A percentile compares a stretch with the other conserved stretches of the same genome.
phyloP scores from a whole-genome alignment of 2,888 invertebrate genomes.

The Biston betularia region DNA sequence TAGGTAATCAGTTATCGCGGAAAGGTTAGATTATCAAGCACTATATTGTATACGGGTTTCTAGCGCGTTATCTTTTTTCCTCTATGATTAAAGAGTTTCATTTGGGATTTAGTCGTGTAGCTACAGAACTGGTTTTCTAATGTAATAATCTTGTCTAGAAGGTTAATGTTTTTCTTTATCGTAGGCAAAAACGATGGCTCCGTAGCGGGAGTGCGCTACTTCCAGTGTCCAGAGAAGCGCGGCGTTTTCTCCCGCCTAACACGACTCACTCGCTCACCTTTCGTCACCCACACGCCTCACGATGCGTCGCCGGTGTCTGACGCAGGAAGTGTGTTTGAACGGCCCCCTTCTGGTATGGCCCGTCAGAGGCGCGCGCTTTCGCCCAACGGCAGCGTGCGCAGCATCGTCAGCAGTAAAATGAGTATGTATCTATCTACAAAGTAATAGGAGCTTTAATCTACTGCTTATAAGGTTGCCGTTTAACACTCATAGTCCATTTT shows the following conservation, averaged over 20 bases:
- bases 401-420: slow-evolving; percentile 84
- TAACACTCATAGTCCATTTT: slow-evolving; percentile 16
- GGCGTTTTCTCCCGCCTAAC: slow-evolving; percentile 97
- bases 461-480: background rate
- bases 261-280: slow-evolving; percentile 91
- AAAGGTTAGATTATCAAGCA: slow-evolving; percentile 22
- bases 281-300: slow-evolving; percentile 84
- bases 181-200: slow-evolving; percentile 98
- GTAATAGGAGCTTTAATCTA: background rate
- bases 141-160: background rate
- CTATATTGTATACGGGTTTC: slow-evolving; percentile 11
- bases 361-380: slow-evolving; percentile 76
- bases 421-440: slow-evolving; percentile 64
- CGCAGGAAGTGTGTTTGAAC: slow-evolving; percentile 79
- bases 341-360: slow-evolving; percentile 78
- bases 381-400: slow-evolving; percentile 82
- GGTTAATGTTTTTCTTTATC: slow-evolving; percentile 44
- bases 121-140: background rate
- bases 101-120: background rate
- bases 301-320: slow-evolving; percentile 81
- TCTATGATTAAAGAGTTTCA: background rate
- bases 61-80: background rate
- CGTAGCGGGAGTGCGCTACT: slow-evolving; percentile 96
- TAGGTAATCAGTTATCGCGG: slow-evolving; percentile 17
- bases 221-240: slow-evolving; percentile 96